phyloP scores from a whole-genome alignment of 2,797 vertebrate genomes.

The Aratinga solstitialis region DNA sequence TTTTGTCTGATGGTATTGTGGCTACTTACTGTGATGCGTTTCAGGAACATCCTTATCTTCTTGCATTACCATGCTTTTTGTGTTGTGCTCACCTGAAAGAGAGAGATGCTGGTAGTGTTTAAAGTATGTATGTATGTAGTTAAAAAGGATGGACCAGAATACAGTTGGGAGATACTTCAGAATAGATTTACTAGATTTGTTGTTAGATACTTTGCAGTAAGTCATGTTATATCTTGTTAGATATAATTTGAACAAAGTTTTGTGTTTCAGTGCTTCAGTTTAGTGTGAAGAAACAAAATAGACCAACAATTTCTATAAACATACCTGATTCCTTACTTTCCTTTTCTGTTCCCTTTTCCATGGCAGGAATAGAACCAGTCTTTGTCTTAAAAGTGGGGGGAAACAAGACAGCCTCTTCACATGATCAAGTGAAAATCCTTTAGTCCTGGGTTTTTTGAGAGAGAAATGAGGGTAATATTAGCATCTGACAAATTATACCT shows the following conservation, averaged over 20 bases:
- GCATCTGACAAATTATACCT: background rate
- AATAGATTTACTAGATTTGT: background rate
- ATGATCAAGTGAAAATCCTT: background rate
- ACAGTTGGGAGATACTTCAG: background rate
- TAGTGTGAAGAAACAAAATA: background rate
- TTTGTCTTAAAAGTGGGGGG: background rate
- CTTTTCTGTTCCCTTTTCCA: background rate
- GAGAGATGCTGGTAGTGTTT: background rate
- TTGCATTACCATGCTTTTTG: background rate
- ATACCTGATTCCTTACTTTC: background rate
- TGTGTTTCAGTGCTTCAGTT: background rate
- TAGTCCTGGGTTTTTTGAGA: background rate
- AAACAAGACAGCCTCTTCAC: background rate
- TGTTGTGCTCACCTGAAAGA: background rate
- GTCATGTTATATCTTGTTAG: background rate
- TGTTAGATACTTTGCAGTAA: background rate
- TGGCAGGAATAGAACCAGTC: background rate
- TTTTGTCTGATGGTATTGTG: background rate
- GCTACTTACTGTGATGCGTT: background rate
- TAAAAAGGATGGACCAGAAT: background rate
- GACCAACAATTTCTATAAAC: background rate
- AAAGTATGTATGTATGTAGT: background rate
- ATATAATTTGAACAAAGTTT: background rate
- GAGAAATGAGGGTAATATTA: background rate
- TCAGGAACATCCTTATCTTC: background rate